Percentiles rank a stretch among this genome's conserved stretches.
phyloP scores from a whole-genome alignment of 2,797 vertebrate genomes.

The Sciaenops ocellatus region DNA sequence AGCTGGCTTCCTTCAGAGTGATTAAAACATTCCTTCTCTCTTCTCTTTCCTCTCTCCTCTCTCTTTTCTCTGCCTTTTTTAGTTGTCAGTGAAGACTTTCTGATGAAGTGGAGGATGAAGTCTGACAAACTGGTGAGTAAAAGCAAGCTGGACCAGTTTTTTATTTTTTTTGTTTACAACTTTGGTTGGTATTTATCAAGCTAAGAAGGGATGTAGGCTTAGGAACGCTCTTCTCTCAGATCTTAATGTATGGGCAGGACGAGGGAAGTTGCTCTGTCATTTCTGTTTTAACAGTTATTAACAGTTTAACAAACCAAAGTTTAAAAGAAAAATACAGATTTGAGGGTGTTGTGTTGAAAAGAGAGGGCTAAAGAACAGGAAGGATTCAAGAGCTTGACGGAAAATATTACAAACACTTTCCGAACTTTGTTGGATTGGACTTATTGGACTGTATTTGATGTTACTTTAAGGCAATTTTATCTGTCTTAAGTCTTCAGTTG shows the following conservation, averaged over 20 bases:
- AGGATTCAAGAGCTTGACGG: not conserved
- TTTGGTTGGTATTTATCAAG: slow-evolving; percentile 34
- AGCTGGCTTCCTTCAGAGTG: slow-evolving; percentile 72
- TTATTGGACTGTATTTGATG: not conserved
- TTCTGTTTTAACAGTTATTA: not conserved
- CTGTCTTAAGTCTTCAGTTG: not conserved
- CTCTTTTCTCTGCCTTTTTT: slow-evolving; percentile 42
- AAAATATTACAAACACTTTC: slow-evolving; percentile 45
- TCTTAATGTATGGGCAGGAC: not conserved
- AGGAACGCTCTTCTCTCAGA: not conserved
- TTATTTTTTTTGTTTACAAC: not conserved
- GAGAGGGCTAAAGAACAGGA: slow-evolving; percentile 4
- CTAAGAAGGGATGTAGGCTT: slow-evolving; percentile 5
- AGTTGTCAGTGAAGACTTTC: slow-evolving; percentile 58
- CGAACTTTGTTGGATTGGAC: not conserved
- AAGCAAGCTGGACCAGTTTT: slow-evolving; percentile 28
- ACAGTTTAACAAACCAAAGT: not conserved
- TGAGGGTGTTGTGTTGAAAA: not conserved
- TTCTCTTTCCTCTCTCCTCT: slow-evolving; percentile 48
- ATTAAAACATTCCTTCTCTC: slow-evolving; percentile 78
- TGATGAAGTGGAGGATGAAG: slow-evolving; percentile 70
- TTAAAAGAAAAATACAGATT: not conserved
- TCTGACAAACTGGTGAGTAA: slow-evolving; percentile 69
- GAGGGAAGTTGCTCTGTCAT: not conserved
- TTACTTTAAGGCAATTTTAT: not conserved